Evolutionary conservation across 1,140 invertebrate genomes (phyloP).

Genomic region (Helicorthomorpha holstii): DNA sequence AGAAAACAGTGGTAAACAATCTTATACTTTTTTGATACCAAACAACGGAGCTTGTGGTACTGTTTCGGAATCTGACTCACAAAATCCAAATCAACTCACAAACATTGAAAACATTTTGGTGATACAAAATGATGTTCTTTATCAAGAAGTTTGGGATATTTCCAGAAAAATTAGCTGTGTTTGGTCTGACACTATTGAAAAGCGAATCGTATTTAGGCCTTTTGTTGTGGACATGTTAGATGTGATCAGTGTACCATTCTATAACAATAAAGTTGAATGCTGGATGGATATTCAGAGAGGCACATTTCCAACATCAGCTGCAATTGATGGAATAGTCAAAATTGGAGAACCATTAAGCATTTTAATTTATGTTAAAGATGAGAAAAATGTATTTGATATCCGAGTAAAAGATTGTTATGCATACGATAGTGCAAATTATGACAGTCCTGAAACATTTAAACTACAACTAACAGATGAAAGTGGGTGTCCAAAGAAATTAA

Average conservation of each 20-base stretch:
- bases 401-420: conserved; percentile 8
- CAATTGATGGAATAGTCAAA: conserved; percentile 11
- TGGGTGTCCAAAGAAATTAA: conserved; percentile 46
- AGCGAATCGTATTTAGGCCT: not conserved
- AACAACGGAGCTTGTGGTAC: not conserved
- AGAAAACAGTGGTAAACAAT: not conserved
- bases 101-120: not conserved
- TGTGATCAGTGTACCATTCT: conserved; percentile 42
- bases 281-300: conserved; percentile 62
- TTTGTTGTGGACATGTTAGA: conserved; percentile 53
- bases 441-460: conserved; percentile 36
- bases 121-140: not conserved
- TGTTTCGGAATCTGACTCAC: not conserved
- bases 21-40: not conserved
- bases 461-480: conserved; percentile 43
- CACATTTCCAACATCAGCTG: conserved; percentile 12
- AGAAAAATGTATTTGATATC: conserved; percentile 41
- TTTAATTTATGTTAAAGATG: conserved; percentile 47
- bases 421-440: conserved; percentile 11
- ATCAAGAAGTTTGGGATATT: conserved; percentile 35
- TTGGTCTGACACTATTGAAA: conserved; percentile 12
- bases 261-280: conserved; percentile 40
- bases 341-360: conserved; percentile 44
- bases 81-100: not conserved
- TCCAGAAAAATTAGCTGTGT: conserved; percentile 41